phyloP scores from a whole-genome alignment of 1,140 invertebrate species.

The Glossosoma conforme region DNA sequence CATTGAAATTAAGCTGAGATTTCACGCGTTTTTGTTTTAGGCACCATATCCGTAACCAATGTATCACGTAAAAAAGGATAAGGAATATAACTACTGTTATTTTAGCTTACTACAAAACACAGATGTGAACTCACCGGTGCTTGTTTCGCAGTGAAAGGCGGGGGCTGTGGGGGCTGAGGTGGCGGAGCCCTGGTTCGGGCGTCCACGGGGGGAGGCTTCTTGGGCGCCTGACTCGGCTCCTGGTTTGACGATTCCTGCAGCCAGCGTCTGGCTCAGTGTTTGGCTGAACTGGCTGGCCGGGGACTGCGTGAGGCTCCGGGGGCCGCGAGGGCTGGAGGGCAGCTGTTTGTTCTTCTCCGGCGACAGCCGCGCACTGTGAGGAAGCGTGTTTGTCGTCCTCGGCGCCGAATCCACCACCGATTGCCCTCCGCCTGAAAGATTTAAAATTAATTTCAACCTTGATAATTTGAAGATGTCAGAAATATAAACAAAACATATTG shows the following conservation, averaged over 20 bases:
- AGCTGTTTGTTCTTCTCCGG: constrained; percentile 17
- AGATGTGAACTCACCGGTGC: constrained; percentile 45
- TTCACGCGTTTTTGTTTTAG: too few species aligned
- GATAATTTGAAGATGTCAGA: too few species aligned
- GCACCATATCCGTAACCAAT: too few species aligned
- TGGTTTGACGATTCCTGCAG: constrained; percentile 26
- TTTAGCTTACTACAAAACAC: too few species aligned
- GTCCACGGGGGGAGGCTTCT: constrained; percentile 39
- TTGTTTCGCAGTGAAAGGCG: constrained; percentile 40
- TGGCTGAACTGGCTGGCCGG: constrained; percentile 37
- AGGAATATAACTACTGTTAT: too few species aligned
- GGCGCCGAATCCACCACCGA: not conserved
- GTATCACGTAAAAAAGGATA: too few species aligned
- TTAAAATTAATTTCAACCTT: not conserved
- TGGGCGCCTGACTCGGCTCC: too few species aligned
- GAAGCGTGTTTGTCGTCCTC: constrained; percentile 3
- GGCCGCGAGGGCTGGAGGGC: not conserved
- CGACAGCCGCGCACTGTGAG: constrained; percentile 5
- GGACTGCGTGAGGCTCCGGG: not conserved
- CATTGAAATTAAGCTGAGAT: too few species aligned
- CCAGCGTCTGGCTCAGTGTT: constrained; percentile 39
- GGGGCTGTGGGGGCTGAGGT: constrained; percentile 37
- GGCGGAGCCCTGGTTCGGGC: constrained; percentile 40
- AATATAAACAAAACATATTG: too few species aligned
- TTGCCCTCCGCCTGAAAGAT: not conserved